Evolutionary conservation across 2,797 vertebrate genomes (phyloP), one percentile per base, ranked within the genome.

Genomic region (Takifugu rubripes): DNA sequence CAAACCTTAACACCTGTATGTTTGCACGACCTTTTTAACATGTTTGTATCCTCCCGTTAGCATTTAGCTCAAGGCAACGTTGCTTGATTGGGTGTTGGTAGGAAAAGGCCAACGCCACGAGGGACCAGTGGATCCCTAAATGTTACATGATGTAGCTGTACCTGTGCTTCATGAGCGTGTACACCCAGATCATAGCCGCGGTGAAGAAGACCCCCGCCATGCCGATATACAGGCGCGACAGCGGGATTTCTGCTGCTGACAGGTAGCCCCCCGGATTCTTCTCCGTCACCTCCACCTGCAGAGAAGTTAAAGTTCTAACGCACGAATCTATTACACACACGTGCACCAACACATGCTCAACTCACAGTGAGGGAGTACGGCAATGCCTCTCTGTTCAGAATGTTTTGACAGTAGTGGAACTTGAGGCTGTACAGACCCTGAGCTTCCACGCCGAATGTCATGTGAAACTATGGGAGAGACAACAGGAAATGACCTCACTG

Each of bases 371-470:
- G 83, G 0, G 88, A 85, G 17, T 92, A 94, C 0, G 86, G 87
- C 0, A 1, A 1, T 21, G 83, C 58, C 0, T 0, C 1, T 0
- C 47, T 78, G 0, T 79, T 54, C 0, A 2, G 0, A 16, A 17
- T 55, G 72, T 89, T 90, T 54, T 66, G 26, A 56, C 93, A 94
- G 79, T 88, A 91, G 80, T 94, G 88, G 77, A 94, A 94, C 78
- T 86, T 90, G 31, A 94, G 87, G 62, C 59, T 93, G 85, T 94
- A 94, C n/a, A 92, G 85, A 5, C 93, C 93, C 79, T 92, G 72
- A 0, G 83, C 84, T 70, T 61, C 48, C 7, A 56, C 50, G 56
- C 91, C 89, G 0, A 93, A 53, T 59, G 60, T 62, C 44, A 94
- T 31, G 0, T 67, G 79, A 76, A 94, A 94, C 93, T 94, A 79